These are phyloP conservation scores for Ochotona curzoniae DNA, from an alignment of 2,113 vertebrate genomes.

Conservation along the genomic window DNA sequence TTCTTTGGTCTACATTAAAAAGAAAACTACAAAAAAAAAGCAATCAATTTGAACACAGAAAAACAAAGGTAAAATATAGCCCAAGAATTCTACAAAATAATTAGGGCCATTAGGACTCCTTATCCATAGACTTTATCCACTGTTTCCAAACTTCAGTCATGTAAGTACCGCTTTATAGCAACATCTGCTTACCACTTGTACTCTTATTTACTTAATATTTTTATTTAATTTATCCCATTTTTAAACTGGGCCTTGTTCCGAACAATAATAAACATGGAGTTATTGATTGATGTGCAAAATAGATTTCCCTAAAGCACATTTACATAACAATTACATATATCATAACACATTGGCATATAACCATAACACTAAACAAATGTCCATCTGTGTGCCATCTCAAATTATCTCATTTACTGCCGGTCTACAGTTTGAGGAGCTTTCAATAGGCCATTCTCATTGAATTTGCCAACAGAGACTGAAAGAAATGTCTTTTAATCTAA, in stretches of 20 bases:
- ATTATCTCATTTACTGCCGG: background rate
- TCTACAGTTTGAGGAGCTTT: background rate
- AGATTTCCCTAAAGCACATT: conserved; percentile 53
- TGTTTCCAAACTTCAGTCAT: background rate
- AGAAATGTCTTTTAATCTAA: background rate
- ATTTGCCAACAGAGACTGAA: background rate
- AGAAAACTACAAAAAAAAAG: background rate
- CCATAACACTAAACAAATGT: conserved; percentile 40
- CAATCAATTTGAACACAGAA: background rate
- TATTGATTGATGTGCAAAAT: conserved; percentile 70
- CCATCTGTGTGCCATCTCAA: conserved; percentile 10
- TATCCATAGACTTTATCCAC: background rate
- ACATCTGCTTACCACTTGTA: conserved; percentile 64
- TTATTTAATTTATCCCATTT: conserved; percentile 59
- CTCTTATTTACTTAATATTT: conserved; percentile 61
- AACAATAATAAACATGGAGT: conserved; percentile 70
- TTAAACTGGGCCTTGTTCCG: conserved; percentile 58
- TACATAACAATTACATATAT: conserved; percentile 54
- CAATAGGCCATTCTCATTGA: background rate
- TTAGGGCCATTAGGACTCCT: background rate
- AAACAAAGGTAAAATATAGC: conserved; percentile 1
- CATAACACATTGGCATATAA: conserved; percentile 48
- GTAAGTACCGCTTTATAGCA: background rate
- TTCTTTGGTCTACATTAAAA: background rate
- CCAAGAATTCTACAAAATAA: background rate